Evolutionary conservation across 2,797 vertebrate species (phyloP).

Genomic region (Sebastes goodei): DNA sequence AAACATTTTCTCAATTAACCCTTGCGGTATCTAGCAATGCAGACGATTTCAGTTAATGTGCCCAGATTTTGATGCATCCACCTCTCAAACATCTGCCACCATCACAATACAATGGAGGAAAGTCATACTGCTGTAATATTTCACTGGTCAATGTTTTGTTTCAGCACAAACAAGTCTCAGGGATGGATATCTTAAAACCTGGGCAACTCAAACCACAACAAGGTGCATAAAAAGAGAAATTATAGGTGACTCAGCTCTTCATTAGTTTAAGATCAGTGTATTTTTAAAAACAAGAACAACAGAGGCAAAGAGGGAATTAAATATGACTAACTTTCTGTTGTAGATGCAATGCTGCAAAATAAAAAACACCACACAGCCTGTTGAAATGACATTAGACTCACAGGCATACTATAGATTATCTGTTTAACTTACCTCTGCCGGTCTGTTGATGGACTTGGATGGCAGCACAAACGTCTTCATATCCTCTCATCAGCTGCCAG

Average conservation of each 20-base stretch:
- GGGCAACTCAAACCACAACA: not conserved
- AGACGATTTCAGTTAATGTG: not conserved
- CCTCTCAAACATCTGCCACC: not conserved
- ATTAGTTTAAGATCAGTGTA: not conserved
- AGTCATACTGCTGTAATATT: not conserved
- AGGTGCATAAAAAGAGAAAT: not conserved
- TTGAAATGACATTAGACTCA: not conserved
- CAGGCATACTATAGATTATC: not conserved
- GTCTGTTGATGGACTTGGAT: conserved; percentile 65
- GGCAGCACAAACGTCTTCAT: conserved; percentile 75
- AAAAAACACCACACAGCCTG: not conserved
- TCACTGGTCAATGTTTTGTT: not conserved
- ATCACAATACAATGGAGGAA: not conserved
- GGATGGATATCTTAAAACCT: not conserved
- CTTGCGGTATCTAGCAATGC: not conserved
- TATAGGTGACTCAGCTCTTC: not conserved
- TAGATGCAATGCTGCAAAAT: not conserved
- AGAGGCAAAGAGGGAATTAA: not conserved
- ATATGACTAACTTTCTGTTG: not conserved
- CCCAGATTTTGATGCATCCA: not conserved
- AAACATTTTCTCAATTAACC: not conserved
- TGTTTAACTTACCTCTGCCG: conserved; percentile 64
- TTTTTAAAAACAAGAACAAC: not conserved
- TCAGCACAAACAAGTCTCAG: not conserved
- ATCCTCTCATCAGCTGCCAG: conserved; percentile 79